phyloP scores from a whole-genome alignment of 2,797 vertebrate species.

The Lagodon rhomboides region DNA sequence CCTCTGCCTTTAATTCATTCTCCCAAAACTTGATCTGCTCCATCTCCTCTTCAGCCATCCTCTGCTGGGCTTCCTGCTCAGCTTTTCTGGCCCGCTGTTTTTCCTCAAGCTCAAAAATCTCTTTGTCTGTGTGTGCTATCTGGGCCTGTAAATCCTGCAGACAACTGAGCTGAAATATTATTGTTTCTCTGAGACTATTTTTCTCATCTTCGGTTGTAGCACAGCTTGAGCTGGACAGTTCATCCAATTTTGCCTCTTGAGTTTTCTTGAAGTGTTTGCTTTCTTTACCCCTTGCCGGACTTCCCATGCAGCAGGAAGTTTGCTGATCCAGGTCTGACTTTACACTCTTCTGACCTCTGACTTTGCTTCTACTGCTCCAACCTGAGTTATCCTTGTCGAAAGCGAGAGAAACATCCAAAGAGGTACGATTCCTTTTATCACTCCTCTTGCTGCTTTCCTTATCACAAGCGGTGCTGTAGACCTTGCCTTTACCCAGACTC shows the following conservation, averaged over 20 bases:
- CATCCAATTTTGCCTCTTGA: not conserved
- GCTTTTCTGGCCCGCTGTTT: conserved; percentile 41
- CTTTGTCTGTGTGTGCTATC: conserved; percentile 59
- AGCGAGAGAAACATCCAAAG: conserved; percentile 60
- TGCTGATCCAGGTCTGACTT: conserved; percentile 70
- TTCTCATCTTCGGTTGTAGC: conserved; percentile 57
- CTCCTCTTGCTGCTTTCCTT: conserved; percentile 69
- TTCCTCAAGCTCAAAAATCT: conserved; percentile 78
- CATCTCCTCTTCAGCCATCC: conserved; percentile 64
- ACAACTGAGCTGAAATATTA: conserved; percentile 70
- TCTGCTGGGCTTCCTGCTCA: conserved; percentile 53
- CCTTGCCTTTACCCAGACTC: conserved; percentile 80
- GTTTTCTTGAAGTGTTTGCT: conserved; percentile 54
- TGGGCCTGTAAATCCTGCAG: conserved; percentile 78
- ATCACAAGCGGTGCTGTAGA: conserved; percentile 73
- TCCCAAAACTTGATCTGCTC: conserved; percentile 86
- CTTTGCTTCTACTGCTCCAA: conserved; percentile 51
- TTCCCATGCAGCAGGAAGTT: conserved; percentile 79
- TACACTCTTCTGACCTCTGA: conserved; percentile 61
- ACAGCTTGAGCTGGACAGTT: conserved; percentile 5
- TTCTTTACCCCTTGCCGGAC: conserved; percentile 53
- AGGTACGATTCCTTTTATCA: conserved; percentile 61
- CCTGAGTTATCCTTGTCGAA: conserved; percentile 41
- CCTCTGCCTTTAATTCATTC: conserved; percentile 85
- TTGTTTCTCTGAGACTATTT: conserved; percentile 65